Evolutionary conservation across 2,888 invertebrate genomes (phyloP), one percentile per base, ranked within the genome.

Genomic region (Pardosa pseudoannulata): DNA sequence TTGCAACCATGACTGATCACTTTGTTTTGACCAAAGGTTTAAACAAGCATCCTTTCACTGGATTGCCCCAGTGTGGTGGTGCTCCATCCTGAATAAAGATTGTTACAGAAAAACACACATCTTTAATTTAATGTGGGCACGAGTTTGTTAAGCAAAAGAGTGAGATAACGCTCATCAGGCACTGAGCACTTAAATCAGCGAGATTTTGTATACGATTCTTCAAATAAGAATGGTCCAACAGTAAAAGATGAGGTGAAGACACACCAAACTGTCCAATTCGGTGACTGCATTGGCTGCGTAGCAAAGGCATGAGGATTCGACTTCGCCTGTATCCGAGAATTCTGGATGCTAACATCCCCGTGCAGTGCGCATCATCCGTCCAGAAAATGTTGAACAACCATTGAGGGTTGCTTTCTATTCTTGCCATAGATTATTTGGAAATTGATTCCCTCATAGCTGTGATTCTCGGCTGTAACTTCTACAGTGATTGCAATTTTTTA

Each of bases 161-260:
- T 27, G 62, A 62, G 62, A 27, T 62, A 62, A 27, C 62, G 27
- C 62, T 23, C 27, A 62, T 1, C 28, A 0, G 62, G 19, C 28
- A 62, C 27, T 62, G 0, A 1, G 62, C 62, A 62, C 6, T 1
- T 62, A 23, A 23, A 23, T 27, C 27, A 23, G 62, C 23, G 27
- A 0, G 62, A 62, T 62, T 11, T 46, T 7, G 70, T 23, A 19
- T 39, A 70, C n/a, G 19, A 32, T 23, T 39, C 39, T 36, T 70
- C 70, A 70, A 39, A n/a, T n/a, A n/a, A n/a, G n/a, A n/a, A n/a
- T n/a, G n/a, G n/a, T n/a, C n/a, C n/a, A n/a, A n/a, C n/a, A 39
- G 36, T 70, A 13, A 70, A 70, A 70, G 39, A 70, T 19, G 39
- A 36, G 70, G 23, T 70, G 2, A 39, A 70, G n/a, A 6, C 70